Base-by-base conservation (phyloP, 1,140 invertebrate genomes). In the Mya arenaria region DNA sequence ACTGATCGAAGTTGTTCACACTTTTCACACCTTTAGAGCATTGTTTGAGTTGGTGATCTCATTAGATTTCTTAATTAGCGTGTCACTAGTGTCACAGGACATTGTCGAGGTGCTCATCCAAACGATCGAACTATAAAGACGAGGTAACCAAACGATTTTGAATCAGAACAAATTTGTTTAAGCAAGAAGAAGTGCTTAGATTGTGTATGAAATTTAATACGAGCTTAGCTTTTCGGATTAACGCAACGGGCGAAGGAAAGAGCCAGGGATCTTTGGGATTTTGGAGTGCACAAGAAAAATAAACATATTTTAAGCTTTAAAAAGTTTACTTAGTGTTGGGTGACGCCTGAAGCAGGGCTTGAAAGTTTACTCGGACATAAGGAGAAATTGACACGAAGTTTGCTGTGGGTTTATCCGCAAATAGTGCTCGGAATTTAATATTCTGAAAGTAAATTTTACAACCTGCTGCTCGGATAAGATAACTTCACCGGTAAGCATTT, bases 171-270 rank as follows among this genome's bases (percentile, higher is more conserved):
- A 44, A 72, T 56, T 72, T 72, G 69, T 71, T 71, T 71, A 48
- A 55, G 56, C 44, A 52, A 30, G 5, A 28, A 5, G 32, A 63
- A 71, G 66, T 71, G n/a, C 66, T 48, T 71, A 17, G 71, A 58
- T 72, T 72, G 48, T 19, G 13, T 39, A 28, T 25, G 73, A 63
- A 75, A 75, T 34, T 19, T 75, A 75, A 75, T 63, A 75, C 73
- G n/a, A 25, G 41, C 60, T 75, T 75, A 75, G 37, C 73, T 75
- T 63, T 75, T 75, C 60, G 73, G 73, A 62, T 75, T 63, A 75
- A 10, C 25, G 17, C 23, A 17, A 41, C 32, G 37, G 52, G 60
- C 58, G 32, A 19, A 48, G 62, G 48, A 63, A 17, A 75, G 60
- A 30, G 36, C 23, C 58, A 25, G 34, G 55, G 36, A 41, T 60